phyloP scores from a whole-genome alignment of 2,797 vertebrate genomes.

The Strix occidentalis region DNA sequence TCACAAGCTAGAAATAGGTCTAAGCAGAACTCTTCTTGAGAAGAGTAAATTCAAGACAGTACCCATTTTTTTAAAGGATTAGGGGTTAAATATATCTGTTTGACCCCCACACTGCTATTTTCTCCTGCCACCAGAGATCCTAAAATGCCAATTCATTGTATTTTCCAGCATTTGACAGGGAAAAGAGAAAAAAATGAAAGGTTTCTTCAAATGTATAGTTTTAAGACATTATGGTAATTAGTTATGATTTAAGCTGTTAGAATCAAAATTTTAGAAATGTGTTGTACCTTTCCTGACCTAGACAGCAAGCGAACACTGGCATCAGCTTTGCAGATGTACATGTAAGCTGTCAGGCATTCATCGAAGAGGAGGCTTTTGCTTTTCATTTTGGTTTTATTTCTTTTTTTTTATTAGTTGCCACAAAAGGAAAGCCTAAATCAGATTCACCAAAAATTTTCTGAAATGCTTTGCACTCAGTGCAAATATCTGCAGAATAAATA shows the following conservation, averaged over 20 bases:
- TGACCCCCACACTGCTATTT: neutral
- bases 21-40: neutral
- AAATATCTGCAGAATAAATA: constrained; percentile 61
- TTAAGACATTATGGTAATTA: neutral
- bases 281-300: neutral
- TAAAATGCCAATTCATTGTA: neutral
- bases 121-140: neutral
- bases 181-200: neutral
- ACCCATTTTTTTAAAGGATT: neutral
- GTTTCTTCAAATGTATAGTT: neutral
- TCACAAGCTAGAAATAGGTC: neutral
- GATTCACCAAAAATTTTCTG: constrained; percentile 25
- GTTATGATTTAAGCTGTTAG: neutral
- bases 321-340: neutral
- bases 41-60: neutral
- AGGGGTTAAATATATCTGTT: neutral
- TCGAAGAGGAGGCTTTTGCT: neutral
- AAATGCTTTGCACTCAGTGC: constrained; percentile 35
- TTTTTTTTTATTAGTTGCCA: constrained; percentile 30
- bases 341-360: neutral
- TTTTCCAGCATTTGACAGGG: constrained; percentile 18
- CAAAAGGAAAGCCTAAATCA: constrained; percentile 52
- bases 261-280: neutral
- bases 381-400: neutral
- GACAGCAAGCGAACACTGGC: constrained; percentile 9